Evolutionary conservation across 2,797 vertebrate species (phyloP).

Genomic region (Sebastes matsubarae): DNA sequence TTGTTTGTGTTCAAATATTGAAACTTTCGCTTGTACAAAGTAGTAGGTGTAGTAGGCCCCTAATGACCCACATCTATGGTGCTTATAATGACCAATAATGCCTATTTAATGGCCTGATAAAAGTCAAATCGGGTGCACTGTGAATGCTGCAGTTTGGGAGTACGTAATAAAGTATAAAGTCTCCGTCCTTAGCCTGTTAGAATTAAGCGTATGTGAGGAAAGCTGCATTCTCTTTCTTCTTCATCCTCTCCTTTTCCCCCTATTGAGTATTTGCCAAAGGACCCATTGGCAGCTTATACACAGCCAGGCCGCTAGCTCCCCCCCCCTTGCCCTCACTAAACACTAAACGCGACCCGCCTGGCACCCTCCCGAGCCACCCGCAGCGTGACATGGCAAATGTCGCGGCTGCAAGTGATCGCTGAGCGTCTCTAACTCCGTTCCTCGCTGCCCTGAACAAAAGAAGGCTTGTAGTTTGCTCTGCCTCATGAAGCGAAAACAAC

Average conservation of each 20-base stretch:
- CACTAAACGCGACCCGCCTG: neutral
- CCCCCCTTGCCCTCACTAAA: neutral
- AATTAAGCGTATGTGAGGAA: neutral
- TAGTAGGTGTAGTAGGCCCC: no score
- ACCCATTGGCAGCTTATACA: neutral
- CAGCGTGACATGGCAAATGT: slow-evolving; percentile 3
- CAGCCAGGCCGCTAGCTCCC: neutral
- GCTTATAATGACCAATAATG: no score
- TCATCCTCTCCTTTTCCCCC: neutral
- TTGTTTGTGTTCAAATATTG: no score
- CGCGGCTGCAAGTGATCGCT: neutral
- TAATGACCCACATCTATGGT: no score
- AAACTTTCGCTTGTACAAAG: rapidly evolving
- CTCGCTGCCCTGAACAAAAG: slow-evolving; percentile 9
- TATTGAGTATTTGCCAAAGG: no score
- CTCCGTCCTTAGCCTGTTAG: neutral
- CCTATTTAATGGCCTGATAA: no score
- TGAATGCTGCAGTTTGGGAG: neutral
- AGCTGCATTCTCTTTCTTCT: neutral
- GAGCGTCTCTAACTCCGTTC: neutral
- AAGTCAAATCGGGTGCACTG: no score
- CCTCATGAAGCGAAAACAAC: neutral
- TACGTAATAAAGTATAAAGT: neutral
- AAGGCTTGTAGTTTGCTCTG: neutral
- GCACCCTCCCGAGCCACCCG: slow-evolving; percentile 3